Base-by-base conservation (phyloP, 2,797 vertebrate species). In the Antrozous pallidus region DNA sequence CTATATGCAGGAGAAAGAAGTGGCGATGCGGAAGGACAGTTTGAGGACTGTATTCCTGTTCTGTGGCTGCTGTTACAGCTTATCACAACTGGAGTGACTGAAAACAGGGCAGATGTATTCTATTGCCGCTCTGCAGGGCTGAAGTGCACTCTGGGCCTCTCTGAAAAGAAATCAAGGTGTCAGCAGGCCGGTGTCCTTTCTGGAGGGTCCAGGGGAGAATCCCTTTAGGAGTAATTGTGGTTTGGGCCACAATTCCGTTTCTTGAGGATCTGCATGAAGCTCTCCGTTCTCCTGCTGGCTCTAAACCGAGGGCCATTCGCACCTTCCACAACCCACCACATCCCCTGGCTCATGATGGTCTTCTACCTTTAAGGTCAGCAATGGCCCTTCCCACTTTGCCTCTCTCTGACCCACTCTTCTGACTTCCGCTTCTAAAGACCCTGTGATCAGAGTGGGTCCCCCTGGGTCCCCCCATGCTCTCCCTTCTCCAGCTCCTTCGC, bases 311-410 rank as follows among this genome's bases (percentile, higher is more conserved):
- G 13, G 20, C 0, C 51, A 56, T 33, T 26, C 5, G 8, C 4
- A 51, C 31, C 56, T 83, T 71, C 67, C 26, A 28, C 31, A 86
- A 70, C 11, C 17, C 13, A 33, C 4, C 16, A 6, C 11, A 16
- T 38, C 22, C 12, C 26, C 74, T 69, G 24, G 18, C 38, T 84
- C 3, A 20, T 42, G 6, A 31, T 0, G 5, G 0, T n/a, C 51
- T 81, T 20, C 24, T 38, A 17, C 63, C 9, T 38, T 58, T 8
- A 82, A 79, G 36, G 14, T 8, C 31, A 49, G 13, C 17, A 61
- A 3, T 0, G 40, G 13, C 6, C 5, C 13, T 31, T 20, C 6
- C 77, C 9, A 3, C 9, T 2, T 3, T 28, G 0, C 11, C 24
- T 47, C 18, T 67, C 78, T 36, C 42, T 20, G 11, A 36, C 10